Conservation (phyloP, 2,113 vertebrate genomes). For the Ptilonorhynchus violaceus region DNA sequence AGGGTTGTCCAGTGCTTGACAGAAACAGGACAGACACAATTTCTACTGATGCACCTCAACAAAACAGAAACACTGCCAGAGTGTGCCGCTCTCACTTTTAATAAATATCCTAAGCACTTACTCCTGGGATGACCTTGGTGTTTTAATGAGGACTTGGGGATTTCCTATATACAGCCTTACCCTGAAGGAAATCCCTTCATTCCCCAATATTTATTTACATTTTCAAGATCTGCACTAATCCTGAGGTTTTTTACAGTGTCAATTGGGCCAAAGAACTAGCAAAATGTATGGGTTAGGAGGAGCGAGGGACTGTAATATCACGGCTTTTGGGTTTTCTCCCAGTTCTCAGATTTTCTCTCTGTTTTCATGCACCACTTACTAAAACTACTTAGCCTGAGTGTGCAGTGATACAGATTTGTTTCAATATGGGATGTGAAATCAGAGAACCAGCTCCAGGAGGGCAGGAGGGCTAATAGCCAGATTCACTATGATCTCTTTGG, state of each 20-base stretch:
- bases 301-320: accelerated
- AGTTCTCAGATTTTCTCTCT: background rate
- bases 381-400: background rate
- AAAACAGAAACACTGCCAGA: background rate
- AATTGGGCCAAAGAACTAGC: background rate
- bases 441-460: background rate
- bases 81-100: background rate
- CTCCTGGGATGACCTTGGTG: background rate
- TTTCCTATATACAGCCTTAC: background rate
- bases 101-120: background rate
- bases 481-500: background rate
- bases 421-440: background rate
- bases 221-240: background rate
- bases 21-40: background rate
- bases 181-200: background rate
- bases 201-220: background rate
- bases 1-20: background rate
- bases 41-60: background rate
- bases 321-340: background rate
- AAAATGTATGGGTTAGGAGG: background rate
- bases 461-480: background rate
- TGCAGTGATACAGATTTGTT: background rate
- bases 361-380: background rate
- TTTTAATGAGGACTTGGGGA: background rate
- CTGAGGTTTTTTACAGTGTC: background rate